Conservation (phyloP, 2,888 invertebrate genomes). For the Campoletis raptor region DNA sequence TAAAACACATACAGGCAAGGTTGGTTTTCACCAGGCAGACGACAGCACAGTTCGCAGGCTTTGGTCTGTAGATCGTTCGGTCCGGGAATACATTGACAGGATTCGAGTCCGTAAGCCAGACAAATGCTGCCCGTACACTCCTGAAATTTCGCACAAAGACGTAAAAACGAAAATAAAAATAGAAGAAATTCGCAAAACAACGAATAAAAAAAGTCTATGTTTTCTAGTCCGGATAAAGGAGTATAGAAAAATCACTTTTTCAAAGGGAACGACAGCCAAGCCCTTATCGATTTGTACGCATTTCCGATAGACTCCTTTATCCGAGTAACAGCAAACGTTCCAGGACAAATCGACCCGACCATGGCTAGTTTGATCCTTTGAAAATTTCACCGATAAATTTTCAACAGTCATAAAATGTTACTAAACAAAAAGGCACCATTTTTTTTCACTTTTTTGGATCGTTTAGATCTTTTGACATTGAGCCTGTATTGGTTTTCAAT, state of each 20-base stretch:
- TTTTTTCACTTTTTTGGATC: background rate
- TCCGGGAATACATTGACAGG: constrained; percentile 95
- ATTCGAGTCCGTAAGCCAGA: constrained; percentile 97
- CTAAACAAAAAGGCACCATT: background rate
- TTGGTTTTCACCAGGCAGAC: constrained; percentile 92
- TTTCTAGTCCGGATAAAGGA: constrained; percentile 36
- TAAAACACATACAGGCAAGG: constrained; percentile 88
- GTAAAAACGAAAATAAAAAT: constrained; percentile 28
- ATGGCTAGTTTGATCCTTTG: background rate
- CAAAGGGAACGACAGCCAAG: constrained; percentile 45
- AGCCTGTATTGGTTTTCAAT: too few relatives aligned
- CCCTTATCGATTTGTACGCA: constrained; percentile 61
- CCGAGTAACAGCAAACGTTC: constrained; percentile 12
- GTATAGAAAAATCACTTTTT: constrained; percentile 45
- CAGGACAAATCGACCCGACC: background rate
- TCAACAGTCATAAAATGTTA: background rate
- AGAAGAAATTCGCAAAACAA: constrained; percentile 11
- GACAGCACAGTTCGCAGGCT: constrained; percentile 97
- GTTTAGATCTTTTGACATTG: background rate
- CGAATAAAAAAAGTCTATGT: constrained; percentile 35
- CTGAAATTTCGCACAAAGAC: constrained; percentile 84
- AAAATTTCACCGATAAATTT: background rate
- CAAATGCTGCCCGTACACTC: constrained; percentile 99
- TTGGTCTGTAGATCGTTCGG: constrained; percentile 93
- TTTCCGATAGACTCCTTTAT: constrained; percentile 59